Conservation (phyloP, 2,113 vertebrate genomes). For the Anolis carolinensis region DNA sequence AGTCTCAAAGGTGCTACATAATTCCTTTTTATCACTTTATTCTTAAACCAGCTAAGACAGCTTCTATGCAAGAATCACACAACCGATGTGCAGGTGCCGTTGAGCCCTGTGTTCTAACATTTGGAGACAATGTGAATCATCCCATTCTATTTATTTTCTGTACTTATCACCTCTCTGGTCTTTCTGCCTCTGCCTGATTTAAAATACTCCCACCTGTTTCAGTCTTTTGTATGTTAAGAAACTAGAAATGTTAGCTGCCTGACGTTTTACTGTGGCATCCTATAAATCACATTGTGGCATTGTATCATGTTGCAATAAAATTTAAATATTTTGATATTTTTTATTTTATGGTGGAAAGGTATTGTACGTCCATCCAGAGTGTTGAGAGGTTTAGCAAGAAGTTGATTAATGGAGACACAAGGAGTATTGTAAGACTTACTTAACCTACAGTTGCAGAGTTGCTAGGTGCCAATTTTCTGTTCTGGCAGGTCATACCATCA, state of each 20-base stretch:
- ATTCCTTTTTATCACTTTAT: too few species aligned
- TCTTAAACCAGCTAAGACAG: too few species aligned
- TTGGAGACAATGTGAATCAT: background rate
- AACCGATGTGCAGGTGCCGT: background rate
- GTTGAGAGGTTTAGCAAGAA: background rate
- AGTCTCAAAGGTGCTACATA: too few species aligned
- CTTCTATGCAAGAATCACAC: background rate
- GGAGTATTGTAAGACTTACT: background rate
- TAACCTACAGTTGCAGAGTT: background rate
- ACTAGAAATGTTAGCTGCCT: background rate
- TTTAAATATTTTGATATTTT: slow-evolving; percentile 1
- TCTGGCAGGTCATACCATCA: background rate
- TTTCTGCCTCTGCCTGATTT: background rate
- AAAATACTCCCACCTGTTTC: background rate
- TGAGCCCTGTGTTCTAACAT: background rate
- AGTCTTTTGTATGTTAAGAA: background rate
- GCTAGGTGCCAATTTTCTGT: background rate
- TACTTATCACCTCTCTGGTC: background rate
- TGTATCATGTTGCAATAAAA: background rate
- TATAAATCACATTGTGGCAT: background rate
- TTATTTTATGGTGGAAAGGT: background rate
- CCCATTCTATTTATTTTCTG: background rate
- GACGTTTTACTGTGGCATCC: background rate
- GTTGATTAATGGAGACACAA: background rate
- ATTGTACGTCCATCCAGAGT: background rate